Evolutionary conservation across 2,797 vertebrate species (phyloP).

Genomic region (Rhinella marina): DNA sequence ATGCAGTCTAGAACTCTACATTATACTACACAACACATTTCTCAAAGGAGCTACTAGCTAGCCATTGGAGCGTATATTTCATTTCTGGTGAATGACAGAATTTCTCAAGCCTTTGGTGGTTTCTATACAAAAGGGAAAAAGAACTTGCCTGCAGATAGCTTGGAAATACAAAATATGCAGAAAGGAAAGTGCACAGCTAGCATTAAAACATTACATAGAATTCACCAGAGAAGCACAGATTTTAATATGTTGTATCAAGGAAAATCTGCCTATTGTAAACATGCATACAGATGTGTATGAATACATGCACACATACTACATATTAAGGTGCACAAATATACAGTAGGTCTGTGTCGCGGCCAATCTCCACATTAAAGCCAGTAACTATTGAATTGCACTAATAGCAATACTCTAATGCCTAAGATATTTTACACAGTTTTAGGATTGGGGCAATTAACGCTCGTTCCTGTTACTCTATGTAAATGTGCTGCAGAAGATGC

Average conservation of each 20-base stretch:
- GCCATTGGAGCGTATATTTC: slow-evolving; percentile 54
- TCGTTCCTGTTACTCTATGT: no score
- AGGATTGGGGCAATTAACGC: no score
- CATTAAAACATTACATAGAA: slow-evolving; percentile 40
- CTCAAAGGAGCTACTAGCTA: slow-evolving; percentile 47
- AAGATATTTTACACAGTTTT: no score
- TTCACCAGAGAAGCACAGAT: slow-evolving; percentile 22
- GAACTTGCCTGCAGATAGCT: slow-evolving; percentile 46
- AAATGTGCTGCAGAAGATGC: no score
- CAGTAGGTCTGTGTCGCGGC: neutral
- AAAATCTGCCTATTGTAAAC: slow-evolving; percentile 28
- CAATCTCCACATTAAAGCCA: neutral
- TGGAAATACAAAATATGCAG: slow-evolving; percentile 45
- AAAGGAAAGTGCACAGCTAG: slow-evolving; percentile 49
- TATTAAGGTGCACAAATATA: neutral
- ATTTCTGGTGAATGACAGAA: slow-evolving; percentile 54
- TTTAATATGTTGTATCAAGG: neutral
- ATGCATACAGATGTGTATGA: neutral
- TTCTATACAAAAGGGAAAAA: slow-evolving; percentile 57
- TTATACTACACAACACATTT: slow-evolving; percentile 51
- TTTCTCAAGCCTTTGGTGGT: slow-evolving; percentile 56
- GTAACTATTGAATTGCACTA: neutral
- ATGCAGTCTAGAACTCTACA: slow-evolving; percentile 47
- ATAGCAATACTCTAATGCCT: neutral
- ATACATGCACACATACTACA: no score